A percentile compares a stretch with the other conserved stretches of the same genome.
Conservation (phyloP, 1,140 invertebrate species). For the Tetramorium parvispinum region DNA sequence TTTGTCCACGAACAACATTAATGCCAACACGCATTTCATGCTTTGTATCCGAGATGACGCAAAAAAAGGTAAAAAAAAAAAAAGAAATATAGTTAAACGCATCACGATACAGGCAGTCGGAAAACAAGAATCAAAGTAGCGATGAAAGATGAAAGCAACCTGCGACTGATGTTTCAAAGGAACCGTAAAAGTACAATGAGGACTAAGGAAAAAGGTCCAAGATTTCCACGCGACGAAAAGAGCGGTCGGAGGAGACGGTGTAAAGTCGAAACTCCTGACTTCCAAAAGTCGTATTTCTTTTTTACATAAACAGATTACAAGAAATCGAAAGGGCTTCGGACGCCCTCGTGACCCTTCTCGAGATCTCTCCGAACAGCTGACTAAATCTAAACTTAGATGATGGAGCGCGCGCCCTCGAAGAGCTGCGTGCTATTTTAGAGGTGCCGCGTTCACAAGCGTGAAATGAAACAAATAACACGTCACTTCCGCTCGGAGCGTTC, state of each 20-base stretch:
- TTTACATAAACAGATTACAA: constrained; percentile 59
- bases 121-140: constrained; percentile 31
- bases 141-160: constrained; percentile 65
- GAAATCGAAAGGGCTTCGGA: constrained; percentile 50
- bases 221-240: constrained; percentile 47
- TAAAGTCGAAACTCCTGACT: constrained; percentile 20
- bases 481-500: constrained; percentile 33
- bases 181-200: constrained; percentile 74
- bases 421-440: constrained; percentile 19
- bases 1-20: not conserved
- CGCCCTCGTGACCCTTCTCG: constrained; percentile 43
- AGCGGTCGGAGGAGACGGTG: not conserved
- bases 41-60: not conserved
- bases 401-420: constrained; percentile 25
- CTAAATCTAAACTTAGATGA: constrained; percentile 54
- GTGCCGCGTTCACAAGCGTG: constrained; percentile 23
- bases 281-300: constrained; percentile 68
- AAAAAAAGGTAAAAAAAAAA: not conserved
- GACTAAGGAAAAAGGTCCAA: constrained; percentile 44
- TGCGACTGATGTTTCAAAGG: constrained; percentile 68
- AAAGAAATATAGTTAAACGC: not conserved
- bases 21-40: not conserved
- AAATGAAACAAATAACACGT: constrained; percentile 54
- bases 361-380: constrained; percentile 41
- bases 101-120: constrained; percentile 44